Conservation (phyloP, 2,888 invertebrate species). For the Drosophila peninsularis region DNA sequence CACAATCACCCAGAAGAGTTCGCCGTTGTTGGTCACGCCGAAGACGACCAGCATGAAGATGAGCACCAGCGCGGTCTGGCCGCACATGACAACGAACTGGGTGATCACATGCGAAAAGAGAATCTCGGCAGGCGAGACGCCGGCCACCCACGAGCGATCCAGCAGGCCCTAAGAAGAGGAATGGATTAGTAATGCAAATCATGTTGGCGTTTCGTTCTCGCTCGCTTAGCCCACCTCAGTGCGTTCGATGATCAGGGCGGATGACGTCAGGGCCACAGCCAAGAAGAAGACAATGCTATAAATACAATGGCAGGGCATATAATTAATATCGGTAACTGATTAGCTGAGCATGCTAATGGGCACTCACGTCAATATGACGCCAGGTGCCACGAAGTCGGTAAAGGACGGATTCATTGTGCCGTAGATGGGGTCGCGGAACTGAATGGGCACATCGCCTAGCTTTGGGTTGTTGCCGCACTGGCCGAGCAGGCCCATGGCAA, state of each 20-base stretch:
- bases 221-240: conserved; percentile 87
- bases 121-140: conserved; percentile 95
- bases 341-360: conserved; percentile 4
- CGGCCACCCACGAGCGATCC: conserved; percentile 97
- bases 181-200: not conserved
- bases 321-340: conserved; percentile 14
- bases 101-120: conserved; percentile 96
- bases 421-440: conserved; percentile 95
- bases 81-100: conserved; percentile 97
- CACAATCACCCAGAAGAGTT: conserved; percentile 92
- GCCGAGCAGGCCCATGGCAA: conserved; percentile 90
- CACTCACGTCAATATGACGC: conserved; percentile 95
- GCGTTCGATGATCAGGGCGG: conserved; percentile 94
- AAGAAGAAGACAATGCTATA: conserved; percentile 97
- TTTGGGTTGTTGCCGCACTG: conserved; percentile 93
- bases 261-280: conserved; percentile 96
- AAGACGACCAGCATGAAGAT: conserved; percentile 96
- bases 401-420: conserved; percentile 95
- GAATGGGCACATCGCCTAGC: conserved; percentile 94
- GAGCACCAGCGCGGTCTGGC: conserved; percentile 95
- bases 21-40: conserved; percentile 95
- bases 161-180: conserved; percentile 87
- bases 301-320: conserved; percentile 18
- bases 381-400: conserved; percentile 98
- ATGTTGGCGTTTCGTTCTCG: not conserved